Evolutionary conservation across 2,888 invertebrate species (phyloP).

Genomic region (Melipona beecheii): DNA sequence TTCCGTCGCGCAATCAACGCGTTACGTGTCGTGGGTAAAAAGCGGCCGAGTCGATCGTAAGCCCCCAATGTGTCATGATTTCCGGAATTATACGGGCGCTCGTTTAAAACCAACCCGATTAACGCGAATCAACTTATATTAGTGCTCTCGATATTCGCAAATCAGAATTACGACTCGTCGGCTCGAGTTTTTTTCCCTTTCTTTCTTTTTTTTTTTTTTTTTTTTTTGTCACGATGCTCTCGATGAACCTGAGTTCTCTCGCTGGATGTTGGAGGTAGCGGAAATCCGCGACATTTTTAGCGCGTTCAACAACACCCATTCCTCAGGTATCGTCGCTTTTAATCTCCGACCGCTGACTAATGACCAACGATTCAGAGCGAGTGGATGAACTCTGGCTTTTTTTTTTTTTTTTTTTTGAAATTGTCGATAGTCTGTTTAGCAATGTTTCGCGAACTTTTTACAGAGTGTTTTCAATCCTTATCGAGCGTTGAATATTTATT

Average conservation of each 20-base stretch:
- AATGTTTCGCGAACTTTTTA: background rate
- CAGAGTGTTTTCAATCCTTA: background rate
- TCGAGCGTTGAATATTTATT: background rate
- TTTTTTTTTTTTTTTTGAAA: too few relatives aligned
- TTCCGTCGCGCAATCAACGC: slow-evolving; percentile 14
- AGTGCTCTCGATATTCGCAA: slow-evolving; percentile 54
- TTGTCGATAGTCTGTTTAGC: too few relatives aligned
- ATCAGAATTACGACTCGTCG: slow-evolving; percentile 47
- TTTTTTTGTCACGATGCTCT: background rate
- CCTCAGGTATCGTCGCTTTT: slow-evolving; percentile 12
- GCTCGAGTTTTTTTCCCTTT: background rate
- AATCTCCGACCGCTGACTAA: background rate
- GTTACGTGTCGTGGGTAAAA: slow-evolving; percentile 33
- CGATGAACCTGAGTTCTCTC: background rate
- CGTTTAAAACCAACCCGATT: slow-evolving; percentile 56
- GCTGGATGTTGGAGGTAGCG: background rate
- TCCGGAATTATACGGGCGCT: slow-evolving; percentile 52
- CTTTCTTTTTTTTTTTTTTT: background rate
- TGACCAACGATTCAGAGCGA: background rate
- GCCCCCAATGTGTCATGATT: slow-evolving; percentile 54
- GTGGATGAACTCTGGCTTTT: background rate
- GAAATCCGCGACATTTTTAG: slow-evolving; percentile 21
- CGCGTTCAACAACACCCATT: background rate
- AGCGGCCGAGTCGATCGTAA: slow-evolving; percentile 45
- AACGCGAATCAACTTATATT: slow-evolving; percentile 61